Percentiles rank a stretch among this genome's conserved stretches.
phyloP scores from a whole-genome alignment of 1,140 invertebrate species.

The Drosophila busckii region DNA sequence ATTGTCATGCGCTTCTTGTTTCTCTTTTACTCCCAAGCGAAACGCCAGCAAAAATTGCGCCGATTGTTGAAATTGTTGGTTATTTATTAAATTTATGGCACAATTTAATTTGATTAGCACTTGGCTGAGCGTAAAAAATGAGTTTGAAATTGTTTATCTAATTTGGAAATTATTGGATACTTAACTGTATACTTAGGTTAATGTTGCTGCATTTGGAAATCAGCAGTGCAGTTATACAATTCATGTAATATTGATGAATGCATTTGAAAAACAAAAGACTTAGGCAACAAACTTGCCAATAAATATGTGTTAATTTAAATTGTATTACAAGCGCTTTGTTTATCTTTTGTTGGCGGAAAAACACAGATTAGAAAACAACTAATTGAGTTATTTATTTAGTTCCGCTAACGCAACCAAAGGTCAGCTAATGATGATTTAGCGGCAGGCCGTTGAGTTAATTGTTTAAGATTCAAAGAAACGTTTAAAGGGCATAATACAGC shows the following conservation, averaged over 20 bases:
- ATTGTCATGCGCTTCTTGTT: constrained; percentile 29
- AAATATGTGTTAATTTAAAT: constrained; percentile 8
- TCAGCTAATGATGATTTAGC: constrained; percentile 33
- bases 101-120: constrained; percentile 30
- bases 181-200: no score
- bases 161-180: constrained; percentile 8
- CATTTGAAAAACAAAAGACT: constrained; percentile 15
- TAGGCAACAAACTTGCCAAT: constrained; percentile 45
- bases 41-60: constrained; percentile 63
- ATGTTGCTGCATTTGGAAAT: no score
- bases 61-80: constrained; percentile 32
- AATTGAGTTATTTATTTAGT: constrained; percentile 43
- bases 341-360: not conserved
- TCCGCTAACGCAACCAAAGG: constrained; percentile 53
- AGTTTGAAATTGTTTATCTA: constrained; percentile 44
- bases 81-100: constrained; percentile 23
- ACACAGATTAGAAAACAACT: constrained; percentile 4
- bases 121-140: constrained; percentile 35
- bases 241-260: no score
- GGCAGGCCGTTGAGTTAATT: constrained; percentile 8
- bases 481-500: not conserved
- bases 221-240: no score
- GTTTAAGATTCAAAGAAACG: not conserved
- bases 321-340: no score
- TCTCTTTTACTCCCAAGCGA: constrained; percentile 15